Conservation (phyloP, 2,888 invertebrate genomes). For the Spilosoma lubricipeda region DNA sequence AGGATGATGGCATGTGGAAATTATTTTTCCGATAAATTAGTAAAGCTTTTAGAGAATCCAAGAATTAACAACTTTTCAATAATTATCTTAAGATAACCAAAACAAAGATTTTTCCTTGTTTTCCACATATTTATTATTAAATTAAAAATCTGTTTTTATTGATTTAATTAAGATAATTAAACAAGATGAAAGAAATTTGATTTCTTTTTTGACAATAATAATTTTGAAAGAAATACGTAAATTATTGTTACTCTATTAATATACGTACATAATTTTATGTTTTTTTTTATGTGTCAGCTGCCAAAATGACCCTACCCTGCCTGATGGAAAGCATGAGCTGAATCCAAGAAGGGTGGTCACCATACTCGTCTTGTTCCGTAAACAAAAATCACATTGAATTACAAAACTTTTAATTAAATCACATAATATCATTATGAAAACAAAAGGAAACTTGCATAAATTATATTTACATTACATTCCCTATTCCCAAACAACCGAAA, state of each 20-base stretch:
- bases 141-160: slow-evolving; percentile 13
- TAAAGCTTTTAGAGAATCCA: slow-evolving; percentile 18
- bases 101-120: slow-evolving; percentile 22
- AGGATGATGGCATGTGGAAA: slow-evolving; percentile 25
- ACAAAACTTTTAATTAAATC: not conserved
- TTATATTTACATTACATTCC: slow-evolving; percentile 5
- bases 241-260: not conserved
- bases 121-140: slow-evolving; percentile 24
- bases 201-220: too few relatives aligned
- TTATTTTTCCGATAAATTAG: slow-evolving; percentile 26
- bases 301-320: too few relatives aligned
- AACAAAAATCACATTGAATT: not conserved
- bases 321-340: too few relatives aligned
- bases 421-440: not conserved
- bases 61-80: not conserved
- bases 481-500: slow-evolving; percentile 14
- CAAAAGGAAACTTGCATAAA: not conserved
- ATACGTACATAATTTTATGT: not conserved
- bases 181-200: not conserved
- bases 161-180: not conserved
- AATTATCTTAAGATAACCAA: slow-evolving; percentile 1
- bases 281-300: too few relatives aligned
- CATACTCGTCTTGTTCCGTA: not conserved
- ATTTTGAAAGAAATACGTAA: not conserved
- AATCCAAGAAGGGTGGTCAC: too few relatives aligned